phyloP scores from a whole-genome alignment of 2,797 vertebrate genomes.

The Anisognathus igniventris region DNA sequence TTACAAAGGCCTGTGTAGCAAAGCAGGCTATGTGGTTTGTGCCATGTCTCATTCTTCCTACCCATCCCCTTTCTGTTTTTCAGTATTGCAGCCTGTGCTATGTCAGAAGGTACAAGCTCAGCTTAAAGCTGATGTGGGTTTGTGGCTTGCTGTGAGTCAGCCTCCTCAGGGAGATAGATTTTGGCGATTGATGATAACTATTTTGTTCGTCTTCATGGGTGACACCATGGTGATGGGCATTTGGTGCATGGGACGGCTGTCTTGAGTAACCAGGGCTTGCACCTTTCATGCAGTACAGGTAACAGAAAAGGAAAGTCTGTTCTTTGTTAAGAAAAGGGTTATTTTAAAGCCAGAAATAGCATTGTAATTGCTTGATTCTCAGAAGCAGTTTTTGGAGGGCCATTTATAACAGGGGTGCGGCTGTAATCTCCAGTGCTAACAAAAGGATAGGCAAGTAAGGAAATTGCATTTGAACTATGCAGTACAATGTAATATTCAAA shows the following conservation, averaged over 20 bases:
- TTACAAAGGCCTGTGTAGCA: not conserved
- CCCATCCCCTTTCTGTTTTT: not conserved
- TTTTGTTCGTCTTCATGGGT: not conserved
- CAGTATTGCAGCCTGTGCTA: not conserved
- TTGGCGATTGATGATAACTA: not conserved
- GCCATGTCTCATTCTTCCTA: not conserved
- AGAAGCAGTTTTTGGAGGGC: not conserved
- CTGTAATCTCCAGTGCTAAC: not conserved
- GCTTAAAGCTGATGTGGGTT: not conserved
- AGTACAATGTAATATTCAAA: not conserved
- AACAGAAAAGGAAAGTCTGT: not conserved
- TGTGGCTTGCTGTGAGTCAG: rapidly evolving
- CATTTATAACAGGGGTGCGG: rapidly evolving
- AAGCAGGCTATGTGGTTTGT: not conserved
- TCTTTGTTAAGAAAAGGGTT: not conserved
- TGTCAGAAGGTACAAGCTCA: not conserved
- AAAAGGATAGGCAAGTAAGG: not conserved
- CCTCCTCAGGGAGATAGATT: not conserved
- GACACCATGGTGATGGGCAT: not conserved
- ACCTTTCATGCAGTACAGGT: not conserved
- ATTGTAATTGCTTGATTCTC: not conserved
- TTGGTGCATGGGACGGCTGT: not conserved
- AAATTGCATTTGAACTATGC: not conserved
- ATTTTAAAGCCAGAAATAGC: not conserved
- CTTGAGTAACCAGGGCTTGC: not conserved